A percentile compares a stretch with the other conserved stretches of the same genome.
These are phyloP conservation scores for Lepidurus couesii DNA, from an alignment of 1,140 invertebrate genomes.

Conservation along the genomic window DNA sequence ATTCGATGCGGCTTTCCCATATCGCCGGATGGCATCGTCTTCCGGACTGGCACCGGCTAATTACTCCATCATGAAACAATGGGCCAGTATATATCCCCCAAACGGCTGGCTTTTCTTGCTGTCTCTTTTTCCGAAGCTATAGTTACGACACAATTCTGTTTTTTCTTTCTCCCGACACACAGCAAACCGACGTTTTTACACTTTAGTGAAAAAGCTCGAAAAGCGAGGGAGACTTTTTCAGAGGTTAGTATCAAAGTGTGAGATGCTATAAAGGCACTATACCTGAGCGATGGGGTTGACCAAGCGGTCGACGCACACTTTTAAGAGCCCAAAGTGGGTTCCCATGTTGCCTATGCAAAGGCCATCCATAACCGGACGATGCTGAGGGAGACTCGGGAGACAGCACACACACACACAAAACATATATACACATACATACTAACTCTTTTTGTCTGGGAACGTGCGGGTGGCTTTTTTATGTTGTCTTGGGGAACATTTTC, in stretches of 20 bases:
- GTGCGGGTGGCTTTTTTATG: slow-evolving; percentile 11
- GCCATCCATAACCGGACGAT: slow-evolving; percentile 20
- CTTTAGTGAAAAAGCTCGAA: neutral
- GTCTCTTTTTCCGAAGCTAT: neutral
- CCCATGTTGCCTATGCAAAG: slow-evolving; percentile 9
- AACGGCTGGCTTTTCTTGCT: neutral
- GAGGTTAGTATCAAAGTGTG: neutral
- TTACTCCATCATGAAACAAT: slow-evolving; percentile 19
- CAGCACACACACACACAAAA: neutral
- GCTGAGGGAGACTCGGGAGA: neutral
- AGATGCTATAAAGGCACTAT: slow-evolving; percentile 17
- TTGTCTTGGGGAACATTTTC: neutral
- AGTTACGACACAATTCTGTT: neutral
- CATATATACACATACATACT: neutral
- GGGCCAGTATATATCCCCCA: neutral
- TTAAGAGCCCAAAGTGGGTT: slow-evolving; percentile 19
- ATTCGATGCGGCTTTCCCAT: neutral
- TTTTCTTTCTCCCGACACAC: neutral
- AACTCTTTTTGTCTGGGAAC: neutral
- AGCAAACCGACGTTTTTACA: neutral
- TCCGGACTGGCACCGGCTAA: slow-evolving; percentile 12
- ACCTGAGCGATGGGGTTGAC: slow-evolving; percentile 20
- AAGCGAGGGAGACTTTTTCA: slow-evolving; percentile 2
- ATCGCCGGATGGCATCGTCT: slow-evolving; percentile 17
- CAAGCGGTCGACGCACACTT: slow-evolving; percentile 15